Evolutionary conservation across 2,113 vertebrate species (phyloP).

Genomic region (Petromus typicus): DNA sequence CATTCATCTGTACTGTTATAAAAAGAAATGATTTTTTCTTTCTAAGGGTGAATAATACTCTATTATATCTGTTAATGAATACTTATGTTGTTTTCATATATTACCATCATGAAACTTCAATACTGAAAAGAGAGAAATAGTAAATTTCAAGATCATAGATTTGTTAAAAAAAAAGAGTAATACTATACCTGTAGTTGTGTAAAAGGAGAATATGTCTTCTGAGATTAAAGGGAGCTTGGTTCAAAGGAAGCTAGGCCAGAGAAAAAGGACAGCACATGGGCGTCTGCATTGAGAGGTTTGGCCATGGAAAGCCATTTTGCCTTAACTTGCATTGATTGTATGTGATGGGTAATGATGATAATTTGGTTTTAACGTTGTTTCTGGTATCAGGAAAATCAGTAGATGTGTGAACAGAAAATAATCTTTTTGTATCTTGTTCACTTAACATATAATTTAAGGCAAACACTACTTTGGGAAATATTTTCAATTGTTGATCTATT

Average conservation of each 20-base stretch:
- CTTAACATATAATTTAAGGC: neutral
- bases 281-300: no score
- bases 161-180: neutral
- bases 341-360: neutral
- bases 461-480: neutral
- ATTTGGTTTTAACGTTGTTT: neutral
- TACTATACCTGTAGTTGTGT: neutral
- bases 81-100: no score
- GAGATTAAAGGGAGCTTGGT: neutral
- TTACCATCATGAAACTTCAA: no score
- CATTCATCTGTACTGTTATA: no score
- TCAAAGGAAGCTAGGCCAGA: neutral
- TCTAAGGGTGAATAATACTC: no score
- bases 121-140: neutral
- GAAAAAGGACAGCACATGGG: neutral
- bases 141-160: neutral
- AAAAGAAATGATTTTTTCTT: no score
- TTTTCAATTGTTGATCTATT: neutral
- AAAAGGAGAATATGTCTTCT: neutral
- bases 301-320: neutral
- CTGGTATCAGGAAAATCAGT: neutral
- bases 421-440: neutral
- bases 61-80: no score
- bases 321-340: neutral
- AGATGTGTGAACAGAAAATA: neutral